phyloP scores from a whole-genome alignment of 2,797 vertebrate species.

The Phrynocephalus guinanensis region DNA sequence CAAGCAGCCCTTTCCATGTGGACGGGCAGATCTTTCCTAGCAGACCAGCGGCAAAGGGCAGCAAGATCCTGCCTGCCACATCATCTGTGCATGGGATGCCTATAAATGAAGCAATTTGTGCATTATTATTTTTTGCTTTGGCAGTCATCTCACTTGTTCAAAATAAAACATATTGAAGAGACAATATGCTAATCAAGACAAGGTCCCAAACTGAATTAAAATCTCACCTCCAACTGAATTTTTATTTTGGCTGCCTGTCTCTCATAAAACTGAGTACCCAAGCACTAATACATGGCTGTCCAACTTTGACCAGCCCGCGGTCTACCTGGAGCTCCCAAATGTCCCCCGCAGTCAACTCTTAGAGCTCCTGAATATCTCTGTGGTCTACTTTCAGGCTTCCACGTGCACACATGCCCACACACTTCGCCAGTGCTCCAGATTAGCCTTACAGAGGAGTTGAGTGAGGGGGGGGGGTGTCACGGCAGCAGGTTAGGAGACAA shows the following conservation, averaged over 20 bases:
- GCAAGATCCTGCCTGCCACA: background rate
- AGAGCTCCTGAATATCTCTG: too few relatives aligned
- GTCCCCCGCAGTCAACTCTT: too few relatives aligned
- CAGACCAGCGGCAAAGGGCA: background rate
- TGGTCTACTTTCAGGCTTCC: too few relatives aligned
- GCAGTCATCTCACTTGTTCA: background rate
- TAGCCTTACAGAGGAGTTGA: too few relatives aligned
- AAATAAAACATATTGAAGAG: constrained; percentile 50
- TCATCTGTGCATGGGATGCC: background rate
- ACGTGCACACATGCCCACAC: too few relatives aligned
- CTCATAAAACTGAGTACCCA: constrained; percentile 58
- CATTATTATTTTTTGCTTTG: constrained; percentile 1
- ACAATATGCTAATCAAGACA: constrained; percentile 64
- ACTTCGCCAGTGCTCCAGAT: too few relatives aligned
- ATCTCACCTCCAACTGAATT: constrained; percentile 57
- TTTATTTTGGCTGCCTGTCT: constrained; percentile 46
- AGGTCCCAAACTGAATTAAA: constrained; percentile 49
- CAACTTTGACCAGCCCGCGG: too few relatives aligned
- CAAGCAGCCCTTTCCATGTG: background rate
- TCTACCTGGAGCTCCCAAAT: too few relatives aligned
- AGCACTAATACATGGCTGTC: constrained; percentile 10
- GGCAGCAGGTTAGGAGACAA: too few relatives aligned
- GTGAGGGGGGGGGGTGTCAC: too few relatives aligned
- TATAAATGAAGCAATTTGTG: background rate
- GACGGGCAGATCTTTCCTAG: background rate